Conservation (phyloP, 2,888 invertebrate genomes). For the Cryptocheilus praepositus region DNA sequence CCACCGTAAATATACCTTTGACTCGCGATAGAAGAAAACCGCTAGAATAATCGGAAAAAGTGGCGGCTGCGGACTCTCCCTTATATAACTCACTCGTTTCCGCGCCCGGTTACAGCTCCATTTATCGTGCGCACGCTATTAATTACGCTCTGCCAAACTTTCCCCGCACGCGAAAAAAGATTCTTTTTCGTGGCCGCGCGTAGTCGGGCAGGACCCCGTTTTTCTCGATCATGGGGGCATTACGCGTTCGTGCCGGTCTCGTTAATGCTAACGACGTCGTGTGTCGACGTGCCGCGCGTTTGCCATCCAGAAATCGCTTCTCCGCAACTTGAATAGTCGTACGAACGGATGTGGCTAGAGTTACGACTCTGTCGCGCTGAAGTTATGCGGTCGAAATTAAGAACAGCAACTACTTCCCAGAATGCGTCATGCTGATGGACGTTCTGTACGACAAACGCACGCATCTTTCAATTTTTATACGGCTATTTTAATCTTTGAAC, state of each 20-base stretch:
- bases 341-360: constrained; percentile 8
- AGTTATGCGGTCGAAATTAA: too few species aligned
- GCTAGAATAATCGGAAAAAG: constrained; percentile 6
- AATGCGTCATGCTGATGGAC: too few species aligned
- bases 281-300: too few species aligned
- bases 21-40: too few species aligned
- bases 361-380: too few species aligned
- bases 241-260: not conserved
- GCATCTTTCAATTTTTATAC: constrained; percentile 44
- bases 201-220: too few species aligned
- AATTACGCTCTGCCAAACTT: constrained; percentile 5
- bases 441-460: too few species aligned
- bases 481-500: too few species aligned
- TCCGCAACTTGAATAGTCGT: not conserved
- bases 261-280: too few species aligned
- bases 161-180: not conserved
- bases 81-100: constrained; percentile 10
- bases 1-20: too few species aligned
- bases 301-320: not conserved
- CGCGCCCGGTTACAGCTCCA: constrained; percentile 4
- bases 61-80: not conserved
- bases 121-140: constrained; percentile 4
- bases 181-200: not conserved
- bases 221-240: too few species aligned
- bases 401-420: too few species aligned